These are phyloP conservation scores for Strigamia transsilvanica DNA, from an alignment of 2,888 invertebrate genomes.

Conservation along the genomic window DNA sequence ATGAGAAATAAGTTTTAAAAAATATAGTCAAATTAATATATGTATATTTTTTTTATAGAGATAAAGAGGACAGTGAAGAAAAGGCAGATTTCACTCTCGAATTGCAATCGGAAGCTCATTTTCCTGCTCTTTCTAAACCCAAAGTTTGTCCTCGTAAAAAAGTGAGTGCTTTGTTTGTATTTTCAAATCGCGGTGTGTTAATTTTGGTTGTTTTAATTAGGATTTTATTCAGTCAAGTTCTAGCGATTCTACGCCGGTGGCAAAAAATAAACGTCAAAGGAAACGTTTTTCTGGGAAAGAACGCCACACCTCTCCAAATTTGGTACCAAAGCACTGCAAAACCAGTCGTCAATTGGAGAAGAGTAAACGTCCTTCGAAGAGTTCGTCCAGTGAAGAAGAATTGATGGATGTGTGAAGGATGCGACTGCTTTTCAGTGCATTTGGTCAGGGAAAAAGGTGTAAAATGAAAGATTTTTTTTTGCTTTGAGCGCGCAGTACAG, in stretches of 20 bases:
- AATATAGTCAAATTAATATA: neutral
- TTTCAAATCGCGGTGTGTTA: neutral
- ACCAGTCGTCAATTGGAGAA: conserved; percentile 2
- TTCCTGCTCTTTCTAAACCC: conserved; percentile 52
- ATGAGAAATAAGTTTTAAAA: neutral
- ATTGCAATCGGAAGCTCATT: conserved; percentile 53
- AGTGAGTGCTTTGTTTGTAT: neutral
- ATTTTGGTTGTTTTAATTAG: conserved; percentile 29
- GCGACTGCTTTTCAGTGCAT: conserved; percentile 20
- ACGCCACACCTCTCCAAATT: conserved; percentile 35
- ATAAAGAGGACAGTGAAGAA: conserved; percentile 50
- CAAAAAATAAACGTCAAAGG: conserved; percentile 39
- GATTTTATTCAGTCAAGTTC: conserved; percentile 50
- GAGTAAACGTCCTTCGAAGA: neutral
- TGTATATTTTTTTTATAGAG: neutral
- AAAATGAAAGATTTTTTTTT: conserved; percentile 21
- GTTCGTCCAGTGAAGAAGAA: conserved; percentile 52
- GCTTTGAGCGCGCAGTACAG: conserved; percentile 20
- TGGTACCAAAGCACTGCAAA: neutral
- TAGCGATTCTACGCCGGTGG: conserved; percentile 51
- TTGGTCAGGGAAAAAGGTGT: conserved; percentile 16
- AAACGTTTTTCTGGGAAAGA: conserved; percentile 50
- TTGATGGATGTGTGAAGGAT: conserved; percentile 50
- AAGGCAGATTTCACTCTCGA: conserved; percentile 51
- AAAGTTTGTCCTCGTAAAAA: conserved; percentile 50